Evolutionary conservation across 2,113 vertebrate genomes (phyloP), one percentile per base, ranked within the genome.

Genomic region (Ariopsis seemanni): DNA sequence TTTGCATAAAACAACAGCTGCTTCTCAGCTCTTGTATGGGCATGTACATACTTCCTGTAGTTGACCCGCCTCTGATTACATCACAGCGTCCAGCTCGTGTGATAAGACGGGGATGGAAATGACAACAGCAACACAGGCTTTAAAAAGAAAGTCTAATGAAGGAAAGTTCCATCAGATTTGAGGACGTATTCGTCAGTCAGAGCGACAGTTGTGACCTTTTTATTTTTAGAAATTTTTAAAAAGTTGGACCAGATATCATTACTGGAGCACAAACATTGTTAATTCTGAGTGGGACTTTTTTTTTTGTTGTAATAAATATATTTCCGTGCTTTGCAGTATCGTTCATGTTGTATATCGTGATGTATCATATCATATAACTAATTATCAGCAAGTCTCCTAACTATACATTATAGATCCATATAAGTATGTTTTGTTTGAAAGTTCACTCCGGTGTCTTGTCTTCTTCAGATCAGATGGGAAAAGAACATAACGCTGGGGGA

Each of bases 401-500:
- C 20, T 22, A 75, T 12, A 50, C 25, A 50, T 42, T 15, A 17
- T 2, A 30, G 14, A 30, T 42, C 0, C 15, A 1, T 42, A 20
- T 72, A 5, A 53, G 22, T n/a, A 12, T 50, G 20, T 77, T 52
- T 52, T 52, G 55, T n/a, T 2, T 79, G n/a, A 74, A 53, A 11
- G 10, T 53, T 82, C 58, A n/a, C 27, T 30, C 30, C 34, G 67
- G 48, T 86, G 77, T 72, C 67, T 48, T 85, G 1, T 88, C 86
- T 71, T 92, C 1, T 93, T 30, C 89, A 96, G 96, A 96, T 96
- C 93, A 94, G 95, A 94, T 96, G 96, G 96, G 96, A 96, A 92
- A 95, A 96, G 93, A 96, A 96, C 90, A 96, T 96, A 92, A 96
- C 96, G 11, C 92, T 96, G 91, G 96, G 96, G 62, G 96, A 96